Evolutionary conservation across 2,113 vertebrate species (phyloP).

Genomic region (Dasypus novemcinctus): DNA sequence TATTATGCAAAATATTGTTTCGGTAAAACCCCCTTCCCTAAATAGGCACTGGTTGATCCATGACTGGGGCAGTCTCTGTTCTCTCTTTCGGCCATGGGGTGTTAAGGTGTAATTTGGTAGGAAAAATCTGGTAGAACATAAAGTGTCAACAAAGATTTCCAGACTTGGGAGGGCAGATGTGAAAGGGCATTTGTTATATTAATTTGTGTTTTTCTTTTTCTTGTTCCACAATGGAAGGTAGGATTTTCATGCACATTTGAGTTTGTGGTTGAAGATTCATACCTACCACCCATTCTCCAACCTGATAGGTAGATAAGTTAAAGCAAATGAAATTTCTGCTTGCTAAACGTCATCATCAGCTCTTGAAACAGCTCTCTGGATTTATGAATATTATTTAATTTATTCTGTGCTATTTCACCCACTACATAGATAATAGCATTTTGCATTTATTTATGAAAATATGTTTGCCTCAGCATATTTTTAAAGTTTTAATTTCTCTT

Average conservation of each 20-base stretch:
- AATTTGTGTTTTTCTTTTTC: constrained; percentile 5
- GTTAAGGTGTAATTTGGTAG: neutral
- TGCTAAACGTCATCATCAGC: neutral
- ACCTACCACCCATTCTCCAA: neutral
- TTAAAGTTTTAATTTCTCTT: constrained; percentile 72
- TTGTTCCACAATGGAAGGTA: neutral
- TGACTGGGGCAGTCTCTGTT: neutral
- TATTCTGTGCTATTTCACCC: neutral
- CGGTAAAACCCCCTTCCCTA: neutral
- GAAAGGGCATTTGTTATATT: neutral
- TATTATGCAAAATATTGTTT: neutral
- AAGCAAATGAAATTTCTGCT: constrained; percentile 37
- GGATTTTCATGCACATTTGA: neutral
- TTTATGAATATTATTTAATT: constrained; percentile 24
- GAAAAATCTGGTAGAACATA: neutral
- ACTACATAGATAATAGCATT: constrained; percentile 39
- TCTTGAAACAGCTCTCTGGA: neutral
- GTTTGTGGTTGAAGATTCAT: constrained; percentile 49
- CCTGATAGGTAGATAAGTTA: neutral
- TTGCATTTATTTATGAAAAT: constrained; percentile 50
- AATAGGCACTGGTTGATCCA: neutral
- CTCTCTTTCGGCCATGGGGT: neutral
- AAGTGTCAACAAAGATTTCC: neutral
- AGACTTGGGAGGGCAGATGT: neutral
- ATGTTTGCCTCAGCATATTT: constrained; percentile 43